Conservation (phyloP, 2,113 vertebrate species). For the Microcebus lehilahytsara region DNA sequence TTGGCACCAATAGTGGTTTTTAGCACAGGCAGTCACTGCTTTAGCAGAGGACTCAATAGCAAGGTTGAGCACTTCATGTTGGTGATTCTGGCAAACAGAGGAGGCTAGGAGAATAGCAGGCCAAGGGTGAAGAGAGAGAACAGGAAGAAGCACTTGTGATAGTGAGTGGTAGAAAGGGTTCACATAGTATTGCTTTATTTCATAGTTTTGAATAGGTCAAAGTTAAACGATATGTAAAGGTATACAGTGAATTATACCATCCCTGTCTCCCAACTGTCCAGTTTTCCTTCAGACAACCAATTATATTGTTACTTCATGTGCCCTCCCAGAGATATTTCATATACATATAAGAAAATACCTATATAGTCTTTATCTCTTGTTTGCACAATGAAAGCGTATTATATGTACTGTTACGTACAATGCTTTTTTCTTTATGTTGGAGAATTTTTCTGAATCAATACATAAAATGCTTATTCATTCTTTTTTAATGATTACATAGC, state of each 20-base stretch:
- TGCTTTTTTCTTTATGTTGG: not conserved
- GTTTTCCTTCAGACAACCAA: not conserved
- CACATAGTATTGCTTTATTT: not conserved
- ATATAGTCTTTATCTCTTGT: not conserved
- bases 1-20: not conserved
- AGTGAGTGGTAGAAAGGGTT: not conserved
- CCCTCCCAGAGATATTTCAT: not conserved
- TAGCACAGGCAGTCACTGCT: not conserved
- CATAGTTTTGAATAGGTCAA: not conserved
- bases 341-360: not conserved
- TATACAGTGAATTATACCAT: not conserved
- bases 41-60: not conserved
- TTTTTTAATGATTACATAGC: not conserved
- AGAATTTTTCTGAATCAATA: conserved; percentile 48
- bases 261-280: not conserved
- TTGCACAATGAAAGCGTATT: not conserved
- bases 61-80: not conserved
- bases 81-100: not conserved
- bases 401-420: not conserved
- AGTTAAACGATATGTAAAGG: not conserved
- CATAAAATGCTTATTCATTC: not conserved
- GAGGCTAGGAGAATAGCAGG: not conserved
- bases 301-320: not conserved
- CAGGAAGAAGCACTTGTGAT: not conserved
- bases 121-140: not conserved